Conservation (phyloP, 1,140 invertebrate species). For the Globodera rostochiensis region DNA sequence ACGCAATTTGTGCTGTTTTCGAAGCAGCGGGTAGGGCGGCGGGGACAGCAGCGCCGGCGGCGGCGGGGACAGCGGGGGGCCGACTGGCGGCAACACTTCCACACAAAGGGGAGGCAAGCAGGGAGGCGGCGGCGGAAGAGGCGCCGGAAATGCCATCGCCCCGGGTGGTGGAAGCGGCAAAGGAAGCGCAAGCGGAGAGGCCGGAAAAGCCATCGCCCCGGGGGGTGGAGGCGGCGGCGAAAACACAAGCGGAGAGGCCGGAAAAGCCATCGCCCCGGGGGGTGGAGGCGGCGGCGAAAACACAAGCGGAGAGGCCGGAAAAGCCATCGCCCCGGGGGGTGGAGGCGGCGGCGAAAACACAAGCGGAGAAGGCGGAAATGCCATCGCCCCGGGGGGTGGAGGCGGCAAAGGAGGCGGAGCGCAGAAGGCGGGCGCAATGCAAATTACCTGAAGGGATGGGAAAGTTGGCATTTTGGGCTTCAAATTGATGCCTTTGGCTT, state of each 20-base stretch:
- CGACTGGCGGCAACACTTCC: constrained; percentile 16
- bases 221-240: background rate
- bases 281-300: background rate
- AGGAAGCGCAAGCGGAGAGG: background rate
- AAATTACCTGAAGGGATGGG: background rate
- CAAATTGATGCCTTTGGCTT: too few species aligned
- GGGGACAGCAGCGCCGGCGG: background rate
- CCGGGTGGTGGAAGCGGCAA: background rate
- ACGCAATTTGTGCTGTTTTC: constrained; percentile 4
- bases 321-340: background rate
- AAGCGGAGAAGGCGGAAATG: background rate
- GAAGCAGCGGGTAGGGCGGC: constrained; percentile 5
- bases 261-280: background rate
- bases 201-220: background rate
- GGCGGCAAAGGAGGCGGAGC: background rate
- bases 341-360: background rate
- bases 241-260: too few species aligned
- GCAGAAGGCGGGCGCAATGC: background rate
- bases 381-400: too few species aligned
- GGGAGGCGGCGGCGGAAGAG: background rate
- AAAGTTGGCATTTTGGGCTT: background rate
- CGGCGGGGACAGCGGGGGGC: background rate
- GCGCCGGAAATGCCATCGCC: background rate
- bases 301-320: background rate
- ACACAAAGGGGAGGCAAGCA: constrained; percentile 25